Base-by-base conservation (phyloP, 1,140 invertebrate genomes). In the Pseudomyrmex cubaensis region DNA sequence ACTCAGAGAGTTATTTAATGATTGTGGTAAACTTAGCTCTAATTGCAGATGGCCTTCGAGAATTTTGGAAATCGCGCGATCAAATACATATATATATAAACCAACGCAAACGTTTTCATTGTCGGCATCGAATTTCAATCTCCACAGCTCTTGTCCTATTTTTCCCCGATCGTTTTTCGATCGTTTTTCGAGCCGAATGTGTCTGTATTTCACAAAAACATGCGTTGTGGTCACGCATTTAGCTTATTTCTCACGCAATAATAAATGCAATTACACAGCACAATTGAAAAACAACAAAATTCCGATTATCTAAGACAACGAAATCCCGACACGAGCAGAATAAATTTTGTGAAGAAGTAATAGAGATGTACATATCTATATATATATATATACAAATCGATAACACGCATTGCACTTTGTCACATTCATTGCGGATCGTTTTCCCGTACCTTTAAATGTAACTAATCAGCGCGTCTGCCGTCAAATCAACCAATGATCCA, bases 41-140 rank as follows among this genome's bases (percentile, higher is more conserved):
- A 87, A 20, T 87, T 87, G 86, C 86, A 84, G 73, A 84, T 83
- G 70, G 62, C 72, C 63, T 82, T 77, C 50, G 64, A 82, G 64
- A 62, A 54, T 61, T 69, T 75, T n/a, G 25, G 2, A 70, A 35
- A 48, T 78, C 35, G 52, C 20, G 20, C 44, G 5, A 77, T 59
- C 54, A 5, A 46, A 69, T 44, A 22, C 44, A 20, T 35, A 69
- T 44, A 22, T 20, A 20, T 35, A 35, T 35, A n/a, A 7, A 35
- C 10, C 46, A 13, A 59, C 44, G 22, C 17, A 0, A 66, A 77
- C 13, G 13, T 17, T 78, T 7, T 50, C 69, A 44, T 56, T n/a
- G 44, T 25, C 54, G n/a, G 70, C 15, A 15, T 50, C 10, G 25
- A 50, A 44, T 66, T 76, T 44, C 8, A 66, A 1, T 80, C 57